Base-by-base conservation (phyloP, 2,888 invertebrate species). In the Sympetrum striolatum region DNA sequence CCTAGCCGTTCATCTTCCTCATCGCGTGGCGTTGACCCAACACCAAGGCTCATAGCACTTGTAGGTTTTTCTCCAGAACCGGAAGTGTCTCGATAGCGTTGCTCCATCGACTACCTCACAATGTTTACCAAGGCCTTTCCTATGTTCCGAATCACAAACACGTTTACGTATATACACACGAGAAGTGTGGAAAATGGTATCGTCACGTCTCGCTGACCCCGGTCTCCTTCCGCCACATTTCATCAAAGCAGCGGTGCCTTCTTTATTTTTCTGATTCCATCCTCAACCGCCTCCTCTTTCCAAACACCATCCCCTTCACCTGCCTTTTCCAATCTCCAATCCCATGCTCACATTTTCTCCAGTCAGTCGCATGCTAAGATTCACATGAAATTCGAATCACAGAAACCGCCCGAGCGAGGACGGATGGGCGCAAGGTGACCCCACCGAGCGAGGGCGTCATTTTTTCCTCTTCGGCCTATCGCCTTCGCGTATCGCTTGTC, bases 331-430 rank as follows among this genome's bases (percentile, higher is more conserved):
- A 12, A 1, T 73, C 73, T 31, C 25, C 73, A 25, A 73, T 73
- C 73, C 31, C 14, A 31, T 37, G 60, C 37, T 60, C 86, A 14
- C 58, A 58, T 37, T 86, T 86, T 60, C 64, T 37, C 53, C 58
- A 31, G 82, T 35, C 60, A 22, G 86, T 86, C 60, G 58, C 86
- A 86, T 86, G 86, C 86, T 86, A 60, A 86, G 60, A 86, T 35
- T 86, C 86, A 86, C 86, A 86, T 64, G 86, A 86, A 86, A 86
- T 86, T 60, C 64, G 86, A 86, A 86, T 86, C 86, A 86, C 60
- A 86, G 86, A 86, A 86, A 86, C 60, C 86, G n/a, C n/a, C 64
- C 86, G 64, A 37, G 86, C 86, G 86, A 58, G 86, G 86, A 86
- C 22, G 18, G 86, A 86, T 86, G 86, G 86, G 86, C 60, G 86